Base-by-base conservation (phyloP, 2,888 invertebrate genomes). In the Dicyrtoma fusca region DNA sequence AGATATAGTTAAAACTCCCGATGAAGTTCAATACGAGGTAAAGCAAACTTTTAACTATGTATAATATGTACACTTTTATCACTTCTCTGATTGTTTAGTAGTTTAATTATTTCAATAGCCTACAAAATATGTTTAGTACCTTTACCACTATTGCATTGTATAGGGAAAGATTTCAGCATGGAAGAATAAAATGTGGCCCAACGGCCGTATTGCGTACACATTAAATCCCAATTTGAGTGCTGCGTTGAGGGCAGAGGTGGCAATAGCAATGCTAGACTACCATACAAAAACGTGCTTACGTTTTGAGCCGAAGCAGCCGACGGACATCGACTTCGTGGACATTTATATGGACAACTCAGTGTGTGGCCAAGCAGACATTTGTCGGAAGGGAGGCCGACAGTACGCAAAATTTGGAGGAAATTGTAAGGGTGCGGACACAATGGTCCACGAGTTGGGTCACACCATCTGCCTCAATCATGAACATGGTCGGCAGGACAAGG, bases 331-430 rank as follows among this genome's bases (percentile, higher is more conserved):
- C 1, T 80, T 75, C 76, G 80, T 80, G 1, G 76, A 78, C 8
- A 80, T 80, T 23, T 69, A 74, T 3, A 72, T 75, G 23, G 80
- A 80, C 64, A 72, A 75, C 8, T 53, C 42, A 10, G 74, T 74
- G 3, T 80, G 80, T 63, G 80, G 80, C 0, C 61, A 77, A 4
- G 78, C 80, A 10, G 73, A 77, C 34, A 74, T 78, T 19, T 80
- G 80, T 61, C 75, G 76, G 75, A 76, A 74, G 49, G 71, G 14
- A 4, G 77, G 78, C 23, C 76, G 66, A 19, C 79, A 79, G 68
- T 78, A 76, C 68, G 78, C 79, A 0, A 78, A 77, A 66, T 79
- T 79, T 55, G 79, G 79, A 63, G 79, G 79, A 1, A 34, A 49
- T n/a, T 78, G 79, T 64, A 76, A 78, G 13, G 74, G 64, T 26